phyloP scores from a whole-genome alignment of 1,140 invertebrate genomes.

The Physella acuta region DNA sequence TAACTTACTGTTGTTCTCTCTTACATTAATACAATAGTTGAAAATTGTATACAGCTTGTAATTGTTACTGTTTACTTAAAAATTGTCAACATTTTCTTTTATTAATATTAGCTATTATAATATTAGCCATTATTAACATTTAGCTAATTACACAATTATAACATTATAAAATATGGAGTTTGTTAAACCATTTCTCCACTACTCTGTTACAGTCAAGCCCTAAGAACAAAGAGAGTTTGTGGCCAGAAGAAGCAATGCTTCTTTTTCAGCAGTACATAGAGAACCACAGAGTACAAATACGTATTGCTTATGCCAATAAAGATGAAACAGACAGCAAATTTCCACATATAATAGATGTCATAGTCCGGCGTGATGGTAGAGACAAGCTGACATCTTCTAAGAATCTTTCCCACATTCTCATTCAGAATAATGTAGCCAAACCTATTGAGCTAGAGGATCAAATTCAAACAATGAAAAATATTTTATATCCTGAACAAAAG shows the following conservation, averaged over 20 bases:
- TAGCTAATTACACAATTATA: not conserved
- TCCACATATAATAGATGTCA: constrained; percentile 12
- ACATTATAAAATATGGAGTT: not conserved
- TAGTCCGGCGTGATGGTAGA: not conserved
- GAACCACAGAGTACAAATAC: not conserved
- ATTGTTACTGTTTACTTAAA: not conserved
- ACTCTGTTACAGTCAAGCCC: not conserved
- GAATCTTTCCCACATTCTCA: not conserved
- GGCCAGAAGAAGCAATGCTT: constrained; percentile 19
- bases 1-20: not conserved
- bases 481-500: not conserved
- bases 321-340: not conserved
- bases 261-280: constrained; percentile 3
- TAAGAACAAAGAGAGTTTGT: constrained; percentile 9
- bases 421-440: not conserved
- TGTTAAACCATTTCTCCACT: not conserved
- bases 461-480: not conserved
- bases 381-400: not conserved
- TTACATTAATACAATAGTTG: not conserved
- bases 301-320: not conserved
- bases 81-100: not conserved
- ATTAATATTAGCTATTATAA: not conserved
- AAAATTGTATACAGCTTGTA: not conserved
- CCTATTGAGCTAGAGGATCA: not conserved
- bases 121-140: not conserved